Percentiles rank a stretch among this genome's conserved stretches.
phyloP scores from a whole-genome alignment of 2,797 vertebrate species.

The Syngnathus rostellatus region DNA sequence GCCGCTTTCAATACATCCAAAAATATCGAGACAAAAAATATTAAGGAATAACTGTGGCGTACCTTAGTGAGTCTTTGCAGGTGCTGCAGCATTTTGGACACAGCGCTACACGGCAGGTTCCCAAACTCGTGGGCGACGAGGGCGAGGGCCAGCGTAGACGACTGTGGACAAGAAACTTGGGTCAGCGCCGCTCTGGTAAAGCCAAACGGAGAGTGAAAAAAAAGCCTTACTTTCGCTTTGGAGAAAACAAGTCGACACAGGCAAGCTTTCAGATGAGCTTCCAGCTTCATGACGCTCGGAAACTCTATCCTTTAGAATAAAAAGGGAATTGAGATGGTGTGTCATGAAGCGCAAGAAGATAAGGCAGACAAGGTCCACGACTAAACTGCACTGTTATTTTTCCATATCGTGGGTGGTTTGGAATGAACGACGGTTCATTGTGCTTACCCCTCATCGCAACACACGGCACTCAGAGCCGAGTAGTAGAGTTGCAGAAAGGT shows the following conservation, averaged over 20 bases:
- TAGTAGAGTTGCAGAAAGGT: slow-evolving; percentile 95
- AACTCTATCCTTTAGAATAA: slow-evolving; percentile 79
- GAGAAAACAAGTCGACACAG: slow-evolving; percentile 90
- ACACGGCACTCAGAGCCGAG: slow-evolving; percentile 74
- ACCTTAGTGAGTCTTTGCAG: slow-evolving; percentile 88
- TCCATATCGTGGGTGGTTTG: too few species aligned
- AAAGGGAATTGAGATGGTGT: slow-evolving; percentile 21
- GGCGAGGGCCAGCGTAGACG: slow-evolving; percentile 90
- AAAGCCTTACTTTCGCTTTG: slow-evolving; percentile 88
- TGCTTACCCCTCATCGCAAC: slow-evolving; percentile 74
- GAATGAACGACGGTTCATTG: neutral
- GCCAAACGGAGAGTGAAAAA: slow-evolving; percentile 26
- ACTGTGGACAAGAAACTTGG: slow-evolving; percentile 60
- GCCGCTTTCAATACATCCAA: too few species aligned
- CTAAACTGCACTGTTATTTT: neutral
- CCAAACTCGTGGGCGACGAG: slow-evolving; percentile 89
- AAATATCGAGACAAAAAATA: too few species aligned
- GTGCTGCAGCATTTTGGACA: slow-evolving; percentile 79
- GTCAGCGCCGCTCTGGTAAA: slow-evolving; percentile 14
- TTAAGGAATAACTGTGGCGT: neutral
- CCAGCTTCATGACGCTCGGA: slow-evolving; percentile 87
- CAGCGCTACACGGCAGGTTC: slow-evolving; percentile 74
- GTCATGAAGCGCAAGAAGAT: neutral
- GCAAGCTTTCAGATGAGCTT: slow-evolving; percentile 97
- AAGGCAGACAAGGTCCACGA: neutral